Evolutionary conservation across 2,797 vertebrate genomes (phyloP), one percentile per base, ranked within the genome.

Genomic region (Carapus acus): DNA sequence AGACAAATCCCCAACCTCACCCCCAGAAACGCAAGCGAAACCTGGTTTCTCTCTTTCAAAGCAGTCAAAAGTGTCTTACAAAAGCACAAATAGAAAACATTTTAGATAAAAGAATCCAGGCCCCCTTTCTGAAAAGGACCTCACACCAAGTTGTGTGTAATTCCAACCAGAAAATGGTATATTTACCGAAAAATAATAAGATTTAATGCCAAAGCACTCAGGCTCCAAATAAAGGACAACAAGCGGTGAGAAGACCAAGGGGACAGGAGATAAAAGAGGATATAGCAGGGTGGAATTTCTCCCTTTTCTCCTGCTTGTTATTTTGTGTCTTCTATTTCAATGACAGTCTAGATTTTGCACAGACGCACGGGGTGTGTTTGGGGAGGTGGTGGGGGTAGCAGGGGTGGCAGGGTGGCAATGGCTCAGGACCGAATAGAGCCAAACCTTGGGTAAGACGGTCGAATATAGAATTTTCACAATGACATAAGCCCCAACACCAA

Each of bases 61-160:
- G 84, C 85, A 85, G 82, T 88, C 83, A 85, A 88, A 89, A 88
- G 86, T 88, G 84, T 89, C 88, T 86, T 83, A 87, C 87, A 88
- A 89, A 88, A 87, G 85, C 87, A 88, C 86, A 89, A 89, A 87
- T 86, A 89, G 85, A 90, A 89, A 88, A 90, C 88, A 88, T 89
- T 85, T 84, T 75, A 80, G 82, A 89, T 90, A 86, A 90, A 89
- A 88, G 86, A 76, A 88, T 87, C 87, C 87, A 87, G 87, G 85
- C 85, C 85, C n/a, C 74, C 86, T 75, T 81, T 76, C 79, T 86
- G 83, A 85, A 88, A 85, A 77, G 83, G 89, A 90, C 88, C 89
- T 90, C 89, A 90, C 89, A 90, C 89, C 76, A 86, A 85, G 89
- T 73, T 82, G 82, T 83, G 85, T 90, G 86, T 90, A 90, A 90